A percentile compares a stretch with the other conserved stretches of the same genome.
These are phyloP conservation scores for Oryzias sinensis DNA, from an alignment of 2,797 vertebrate species.

Conservation along the genomic window DNA sequence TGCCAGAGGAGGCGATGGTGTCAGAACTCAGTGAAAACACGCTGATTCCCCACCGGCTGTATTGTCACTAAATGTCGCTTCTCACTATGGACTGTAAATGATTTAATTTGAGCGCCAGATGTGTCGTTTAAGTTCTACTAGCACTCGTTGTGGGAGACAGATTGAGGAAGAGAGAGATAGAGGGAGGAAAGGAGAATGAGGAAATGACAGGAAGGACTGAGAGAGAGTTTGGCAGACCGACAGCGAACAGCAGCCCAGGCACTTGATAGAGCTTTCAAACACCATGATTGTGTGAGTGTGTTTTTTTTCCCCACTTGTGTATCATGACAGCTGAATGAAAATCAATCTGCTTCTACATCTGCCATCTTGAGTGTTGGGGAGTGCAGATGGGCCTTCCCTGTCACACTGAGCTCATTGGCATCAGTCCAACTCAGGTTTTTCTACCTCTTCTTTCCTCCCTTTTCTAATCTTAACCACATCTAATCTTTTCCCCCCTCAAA, in stretches of 20 bases:
- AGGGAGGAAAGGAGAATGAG: conserved; percentile 58
- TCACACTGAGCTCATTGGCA: conserved; percentile 71
- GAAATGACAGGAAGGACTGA: conserved; percentile 78
- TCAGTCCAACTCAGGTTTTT: conserved; percentile 65
- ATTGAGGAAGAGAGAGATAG: conserved; percentile 48
- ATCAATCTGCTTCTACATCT: conserved; percentile 82
- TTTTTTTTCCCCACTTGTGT: conserved; percentile 60
- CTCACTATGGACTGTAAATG: conserved; percentile 75
- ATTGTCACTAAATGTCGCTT: conserved; percentile 67
- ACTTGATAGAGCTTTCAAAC: conserved; percentile 71
- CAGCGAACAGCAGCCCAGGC: conserved; percentile 66
- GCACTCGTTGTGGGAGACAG: conserved; percentile 47
- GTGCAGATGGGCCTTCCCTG: conserved; percentile 79
- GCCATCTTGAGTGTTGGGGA: conserved; percentile 78
- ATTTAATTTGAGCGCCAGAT: conserved; percentile 78
- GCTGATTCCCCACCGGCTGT: conserved; percentile 70
- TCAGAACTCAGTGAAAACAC: conserved; percentile 66
- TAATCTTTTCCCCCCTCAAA: conserved; percentile 40
- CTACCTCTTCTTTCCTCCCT: conserved; percentile 47
- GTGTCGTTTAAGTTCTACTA: conserved; percentile 63
- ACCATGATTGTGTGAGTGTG: conserved; percentile 55
- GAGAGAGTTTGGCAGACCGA: conserved; percentile 67
- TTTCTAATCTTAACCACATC: conserved; percentile 33
- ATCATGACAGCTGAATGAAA: conserved; percentile 80
- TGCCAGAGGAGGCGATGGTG: conserved; percentile 55